Evolutionary conservation across 2,113 vertebrate genomes (phyloP).

Genomic region (Acanthochromis polyacanthus): DNA sequence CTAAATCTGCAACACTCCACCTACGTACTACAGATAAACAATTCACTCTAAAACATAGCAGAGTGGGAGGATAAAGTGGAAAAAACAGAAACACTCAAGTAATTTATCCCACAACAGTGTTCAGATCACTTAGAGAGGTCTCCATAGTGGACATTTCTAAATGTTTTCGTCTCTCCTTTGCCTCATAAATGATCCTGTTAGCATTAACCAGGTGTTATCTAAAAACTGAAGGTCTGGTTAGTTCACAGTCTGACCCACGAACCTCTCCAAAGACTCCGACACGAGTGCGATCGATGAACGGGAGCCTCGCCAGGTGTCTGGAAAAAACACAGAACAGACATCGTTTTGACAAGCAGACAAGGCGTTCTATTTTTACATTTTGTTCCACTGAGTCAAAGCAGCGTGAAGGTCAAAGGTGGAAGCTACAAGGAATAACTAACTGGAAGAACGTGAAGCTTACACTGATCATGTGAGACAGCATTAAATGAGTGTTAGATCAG

Average conservation of each 20-base stretch:
- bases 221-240: neutral
- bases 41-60: too few relatives aligned
- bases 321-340: constrained; percentile 4
- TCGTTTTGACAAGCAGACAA: rapidly evolving
- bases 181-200: too few relatives aligned
- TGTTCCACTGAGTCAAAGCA: neutral
- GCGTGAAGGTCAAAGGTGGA: constrained; percentile 19
- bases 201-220: neutral
- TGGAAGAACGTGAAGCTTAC: neutral
- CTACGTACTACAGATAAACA: too few relatives aligned
- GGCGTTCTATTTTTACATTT: neutral
- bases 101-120: too few relatives aligned
- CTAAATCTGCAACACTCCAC: too few relatives aligned
- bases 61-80: too few relatives aligned
- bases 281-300: constrained; percentile 72
- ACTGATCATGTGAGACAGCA: neutral
- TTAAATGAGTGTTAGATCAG: neutral
- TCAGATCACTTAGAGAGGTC: too few relatives aligned
- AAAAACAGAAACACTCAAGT: too few relatives aligned
- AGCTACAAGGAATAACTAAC: neutral
- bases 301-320: constrained; percentile 73
- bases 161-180: too few relatives aligned
- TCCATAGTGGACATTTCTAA: too few relatives aligned
- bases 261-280: constrained; percentile 80
- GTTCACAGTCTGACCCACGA: constrained; percentile 1